Evolutionary conservation across 2,888 invertebrate genomes (phyloP), one percentile per base, ranked within the genome.

Genomic region (Hemistola chrysoprasaria): DNA sequence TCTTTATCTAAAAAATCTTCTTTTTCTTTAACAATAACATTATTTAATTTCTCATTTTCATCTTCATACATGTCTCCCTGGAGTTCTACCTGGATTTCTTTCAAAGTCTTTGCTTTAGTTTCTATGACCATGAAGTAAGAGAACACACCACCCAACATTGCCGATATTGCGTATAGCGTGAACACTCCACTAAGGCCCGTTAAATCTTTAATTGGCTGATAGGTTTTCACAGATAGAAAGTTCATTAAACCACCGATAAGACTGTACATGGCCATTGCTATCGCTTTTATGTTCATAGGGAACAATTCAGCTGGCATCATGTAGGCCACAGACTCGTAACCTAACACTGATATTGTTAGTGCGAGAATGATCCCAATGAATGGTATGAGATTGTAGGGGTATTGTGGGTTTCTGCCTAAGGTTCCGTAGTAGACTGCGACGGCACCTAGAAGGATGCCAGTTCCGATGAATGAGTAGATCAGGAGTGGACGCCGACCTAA

Each of bases 251-350:
- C 52, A 4, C 83, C 78, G 48, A 85, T 78, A 3, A 90, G 62
- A 30, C 82, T 90, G 0, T 80, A 66, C 0, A 80, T 49, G 0
- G 89, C 88, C 39, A 91, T 82, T 0, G 91, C 91, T 0, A 83
- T 59, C 0, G 90, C 86, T 58, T 91, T 91, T 0, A 91, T 85
- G 50, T 90, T 91, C 1, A 91, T 72, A 0, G 91, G 90, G 44
- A 91, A 92, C 5, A 91, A 66, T 61, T 92, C 92, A 0, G 90
- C 90, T 9, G 90, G 74, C 40, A 91, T 78, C 41, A 86, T 69
- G 34, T 79, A 81, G 0, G 80, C 67, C n/a, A 91, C 53, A 0
- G 90, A 87, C 31, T 84, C 85, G 27, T 87, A 78, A 0, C 92
- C 92, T 11, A 84, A 10, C 6, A 68, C 68, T 0, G 77, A 64